Conservation (phyloP, 2,888 invertebrate species). For the Glaucopsyche alexis region DNA sequence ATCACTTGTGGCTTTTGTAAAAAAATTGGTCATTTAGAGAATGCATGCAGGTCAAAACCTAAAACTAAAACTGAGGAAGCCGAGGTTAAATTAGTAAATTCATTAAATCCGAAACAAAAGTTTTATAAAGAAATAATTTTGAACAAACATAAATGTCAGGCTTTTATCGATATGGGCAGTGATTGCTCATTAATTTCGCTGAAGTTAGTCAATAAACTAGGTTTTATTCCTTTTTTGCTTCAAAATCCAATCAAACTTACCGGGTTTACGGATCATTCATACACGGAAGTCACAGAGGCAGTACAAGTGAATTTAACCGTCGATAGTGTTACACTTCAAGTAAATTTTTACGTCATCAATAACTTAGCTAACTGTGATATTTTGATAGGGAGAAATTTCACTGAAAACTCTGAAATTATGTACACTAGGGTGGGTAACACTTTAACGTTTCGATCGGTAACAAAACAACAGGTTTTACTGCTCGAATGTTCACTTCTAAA, state of each 20-base stretch:
- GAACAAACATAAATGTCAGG: background rate
- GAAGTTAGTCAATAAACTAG: background rate
- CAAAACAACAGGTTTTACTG: no score
- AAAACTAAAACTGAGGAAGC: constrained; percentile 19
- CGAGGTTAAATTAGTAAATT: constrained; percentile 9
- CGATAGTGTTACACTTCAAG: background rate
- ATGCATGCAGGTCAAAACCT: constrained; percentile 18
- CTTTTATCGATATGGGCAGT: constrained; percentile 20
- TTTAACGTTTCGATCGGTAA: constrained; percentile 33
- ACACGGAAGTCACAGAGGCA: background rate
- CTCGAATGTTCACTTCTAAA: no score
- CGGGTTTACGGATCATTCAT: background rate
- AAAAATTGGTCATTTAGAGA: background rate
- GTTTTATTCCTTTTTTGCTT: background rate
- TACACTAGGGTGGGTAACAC: constrained; percentile 36
- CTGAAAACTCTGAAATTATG: constrained; percentile 38
- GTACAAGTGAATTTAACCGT: background rate
- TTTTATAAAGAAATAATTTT: constrained; percentile 1
- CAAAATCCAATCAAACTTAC: constrained; percentile 5
- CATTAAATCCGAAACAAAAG: constrained; percentile 1
- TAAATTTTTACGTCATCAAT: constrained; percentile 34
- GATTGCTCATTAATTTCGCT: constrained; percentile 22
- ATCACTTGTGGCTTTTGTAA: constrained; percentile 38
- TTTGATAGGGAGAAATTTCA: constrained; percentile 40
- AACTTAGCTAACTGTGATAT: constrained; percentile 33